Base-by-base conservation (phyloP, 2,797 vertebrate genomes). In the Sebastes itinus region DNA sequence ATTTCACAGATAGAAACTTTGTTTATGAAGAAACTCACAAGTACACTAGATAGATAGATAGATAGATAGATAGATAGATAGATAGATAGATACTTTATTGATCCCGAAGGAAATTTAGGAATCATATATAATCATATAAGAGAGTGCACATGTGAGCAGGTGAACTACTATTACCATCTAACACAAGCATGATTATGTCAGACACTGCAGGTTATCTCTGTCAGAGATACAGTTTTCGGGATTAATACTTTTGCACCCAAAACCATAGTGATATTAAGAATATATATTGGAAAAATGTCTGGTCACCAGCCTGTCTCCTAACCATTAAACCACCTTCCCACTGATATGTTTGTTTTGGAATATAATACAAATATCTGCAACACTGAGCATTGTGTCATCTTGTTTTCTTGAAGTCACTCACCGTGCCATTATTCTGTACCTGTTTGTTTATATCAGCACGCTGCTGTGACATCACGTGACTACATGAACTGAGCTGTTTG, bases 401-500 rank as follows among this genome's bases (percentile, higher is more conserved):
- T 30, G 52, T 74, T 75, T 78, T 75, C 58, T 63, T 35, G 3
- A 67, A 49, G 78, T 81, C 54, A 60, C 66, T 71, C 38, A 49
- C 28, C 16, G 25, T 49, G 20, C 65, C 11, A n/a, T 68, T 18
- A 76, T 70, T 75, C 3, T n/a, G 13, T 80, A 68, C 75, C 84
- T 75, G 75, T 83, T 75, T 82, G 30, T 46, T 75, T 74, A 18
- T 55, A 65, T 71, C 70, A 77, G 30, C 78, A 13, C 42, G 63
- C 27, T 72, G 30, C 80, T 75, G 85, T 77, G 58, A 87, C 82
- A 83, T 88, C 72, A 77, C 2, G 28, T 80, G 81, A 80, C 82
- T 30, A 8, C 75, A 72, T 55, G 13, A 77, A 64, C 35, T 8
- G 13, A 62, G 60, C 62, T 38, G 80, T 75, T 76, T 52, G 13